These are phyloP conservation scores for Channa argus DNA, from an alignment of 2,113 vertebrate genomes.

Conservation along the genomic window DNA sequence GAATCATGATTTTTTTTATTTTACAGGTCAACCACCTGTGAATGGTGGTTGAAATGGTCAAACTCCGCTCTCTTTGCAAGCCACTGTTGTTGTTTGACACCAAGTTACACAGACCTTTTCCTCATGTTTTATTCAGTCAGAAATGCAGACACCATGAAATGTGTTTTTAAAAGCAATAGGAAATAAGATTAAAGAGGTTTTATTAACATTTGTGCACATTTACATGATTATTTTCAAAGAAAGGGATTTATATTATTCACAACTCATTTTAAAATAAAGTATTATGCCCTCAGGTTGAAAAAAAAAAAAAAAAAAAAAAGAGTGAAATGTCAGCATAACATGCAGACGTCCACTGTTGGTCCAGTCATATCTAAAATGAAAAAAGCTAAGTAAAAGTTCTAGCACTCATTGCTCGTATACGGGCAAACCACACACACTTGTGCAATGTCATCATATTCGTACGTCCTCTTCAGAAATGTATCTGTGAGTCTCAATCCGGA, in stretches of 20 bases:
- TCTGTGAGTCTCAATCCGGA: constrained; percentile 96
- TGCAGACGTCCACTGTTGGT: constrained; percentile 77
- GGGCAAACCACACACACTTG: constrained; percentile 97
- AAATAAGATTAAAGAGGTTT: constrained; percentile 63
- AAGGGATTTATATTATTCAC: constrained; percentile 70
- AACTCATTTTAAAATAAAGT: constrained; percentile 71
- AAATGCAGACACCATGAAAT: not conserved
- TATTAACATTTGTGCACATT: constrained; percentile 81
- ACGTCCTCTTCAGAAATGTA: constrained; percentile 97
- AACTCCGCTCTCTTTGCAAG: no score
- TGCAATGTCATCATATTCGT: constrained; percentile 97
- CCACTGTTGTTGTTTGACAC: no score
- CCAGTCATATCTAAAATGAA: constrained; percentile 62
- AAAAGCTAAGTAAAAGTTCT: constrained; percentile 36
- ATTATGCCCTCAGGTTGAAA: constrained; percentile 43
- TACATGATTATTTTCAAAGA: constrained; percentile 59
- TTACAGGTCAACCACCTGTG: no score
- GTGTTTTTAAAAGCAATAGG: constrained; percentile 17
- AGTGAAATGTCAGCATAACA: constrained; percentile 47
- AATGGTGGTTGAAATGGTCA: no score
- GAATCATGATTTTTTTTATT: no score
- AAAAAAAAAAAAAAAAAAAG: constrained; percentile 52
- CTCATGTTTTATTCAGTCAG: no score
- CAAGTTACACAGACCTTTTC: no score
- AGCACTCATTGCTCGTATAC: constrained; percentile 85